Percentiles rank a stretch among this genome's conserved stretches.
Evolutionary conservation across 1,140 invertebrate genomes (phyloP).

Genomic region (Platyscapa corneri): DNA sequence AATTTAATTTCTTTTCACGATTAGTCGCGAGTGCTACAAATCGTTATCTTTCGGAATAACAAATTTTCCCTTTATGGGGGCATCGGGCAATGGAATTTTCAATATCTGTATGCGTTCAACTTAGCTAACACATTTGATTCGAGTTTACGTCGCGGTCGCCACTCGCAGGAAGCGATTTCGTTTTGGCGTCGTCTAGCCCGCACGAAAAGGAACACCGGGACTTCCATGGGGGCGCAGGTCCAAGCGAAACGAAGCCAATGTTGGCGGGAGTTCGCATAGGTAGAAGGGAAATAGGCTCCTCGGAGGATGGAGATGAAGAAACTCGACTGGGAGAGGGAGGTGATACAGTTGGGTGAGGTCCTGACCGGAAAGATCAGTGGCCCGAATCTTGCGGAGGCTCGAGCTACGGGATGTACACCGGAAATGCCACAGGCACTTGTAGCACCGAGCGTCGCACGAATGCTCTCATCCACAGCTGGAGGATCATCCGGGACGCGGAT

Average conservation of each 20-base stretch:
- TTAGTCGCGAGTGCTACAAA: too few relatives aligned
- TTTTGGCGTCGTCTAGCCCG: too few relatives aligned
- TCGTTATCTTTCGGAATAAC: too few relatives aligned
- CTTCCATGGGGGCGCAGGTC: too few relatives aligned
- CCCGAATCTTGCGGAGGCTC: conserved; percentile 54
- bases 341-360: conserved; percentile 48
- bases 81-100: too few relatives aligned
- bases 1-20: too few relatives aligned
- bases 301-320: conserved; percentile 26
- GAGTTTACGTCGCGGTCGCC: too few relatives aligned
- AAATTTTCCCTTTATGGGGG: too few relatives aligned
- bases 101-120: too few relatives aligned
- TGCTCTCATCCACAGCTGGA: background rate
- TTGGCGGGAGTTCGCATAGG: background rate
- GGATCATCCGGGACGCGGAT: background rate
- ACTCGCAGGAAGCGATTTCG: too few relatives aligned
- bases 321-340: background rate
- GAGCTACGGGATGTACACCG: background rate
- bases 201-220: too few relatives aligned
- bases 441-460: background rate
- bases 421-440: background rate
- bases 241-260: background rate
- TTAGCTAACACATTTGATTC: too few relatives aligned
- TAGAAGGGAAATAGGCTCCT: background rate
- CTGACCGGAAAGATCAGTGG: conserved; percentile 59